Percentiles rank a stretch among this genome's conserved stretches.
Evolutionary conservation across 1,140 invertebrate genomes (phyloP).

Genomic region (Micrasema minimum): DNA sequence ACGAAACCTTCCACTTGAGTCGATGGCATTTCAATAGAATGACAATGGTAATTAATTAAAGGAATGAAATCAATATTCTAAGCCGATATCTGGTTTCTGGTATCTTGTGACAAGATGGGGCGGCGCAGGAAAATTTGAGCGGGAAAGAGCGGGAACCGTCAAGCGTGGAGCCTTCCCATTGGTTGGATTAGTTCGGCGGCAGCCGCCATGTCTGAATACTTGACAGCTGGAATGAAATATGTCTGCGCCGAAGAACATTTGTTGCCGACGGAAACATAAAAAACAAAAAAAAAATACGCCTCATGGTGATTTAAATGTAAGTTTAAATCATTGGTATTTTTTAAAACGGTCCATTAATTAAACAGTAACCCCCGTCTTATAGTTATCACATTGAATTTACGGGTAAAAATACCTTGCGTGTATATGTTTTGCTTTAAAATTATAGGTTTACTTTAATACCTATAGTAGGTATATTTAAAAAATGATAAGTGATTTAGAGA

Average conservation of each 20-base stretch:
- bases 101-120: slow-evolving; percentile 28
- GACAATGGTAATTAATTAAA: slow-evolving; percentile 27
- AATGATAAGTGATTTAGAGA: no score
- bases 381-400: no score
- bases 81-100: neutral
- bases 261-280: slow-evolving; percentile 43
- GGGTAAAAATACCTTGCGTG: no score
- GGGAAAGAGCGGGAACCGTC: slow-evolving; percentile 21
- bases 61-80: slow-evolving; percentile 16
- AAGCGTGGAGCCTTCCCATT: neutral
- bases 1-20: neutral
- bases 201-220: neutral
- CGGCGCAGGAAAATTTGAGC: neutral
- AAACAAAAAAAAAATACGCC: neutral
- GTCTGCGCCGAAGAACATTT: slow-evolving; percentile 7
- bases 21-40: slow-evolving; percentile 7
- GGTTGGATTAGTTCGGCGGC: slow-evolving; percentile 2
- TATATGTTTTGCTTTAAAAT: no score
- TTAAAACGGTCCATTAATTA: neutral
- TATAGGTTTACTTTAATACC: no score
- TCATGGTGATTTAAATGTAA: neutral
- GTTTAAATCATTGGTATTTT: neutral
- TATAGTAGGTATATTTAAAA: no score
- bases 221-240: slow-evolving; percentile 48
- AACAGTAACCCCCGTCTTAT: no score